phyloP scores from a whole-genome alignment of 2,888 invertebrate species.

The Cylloceria caligata region DNA sequence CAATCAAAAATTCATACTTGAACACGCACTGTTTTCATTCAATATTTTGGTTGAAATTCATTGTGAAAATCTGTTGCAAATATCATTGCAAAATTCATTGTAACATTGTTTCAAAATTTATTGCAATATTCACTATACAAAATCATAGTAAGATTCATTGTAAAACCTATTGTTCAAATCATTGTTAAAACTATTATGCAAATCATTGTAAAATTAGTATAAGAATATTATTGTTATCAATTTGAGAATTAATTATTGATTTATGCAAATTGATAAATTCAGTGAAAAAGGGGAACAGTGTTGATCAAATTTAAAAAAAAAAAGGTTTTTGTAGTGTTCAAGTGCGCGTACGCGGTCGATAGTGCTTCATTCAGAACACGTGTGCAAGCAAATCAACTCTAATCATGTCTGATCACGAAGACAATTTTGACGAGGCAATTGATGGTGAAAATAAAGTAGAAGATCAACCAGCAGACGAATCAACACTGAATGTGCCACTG shows the following conservation, averaged over 20 bases:
- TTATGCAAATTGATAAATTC: neutral
- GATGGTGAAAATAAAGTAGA: too few species aligned
- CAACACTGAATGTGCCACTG: too few species aligned
- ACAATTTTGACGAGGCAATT: neutral
- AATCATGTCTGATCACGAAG: neutral
- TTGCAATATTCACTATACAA: neutral
- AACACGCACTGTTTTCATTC: too few species aligned
- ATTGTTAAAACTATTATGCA: neutral
- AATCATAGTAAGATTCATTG: neutral
- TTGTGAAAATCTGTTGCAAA: too few species aligned
- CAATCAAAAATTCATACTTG: too few species aligned
- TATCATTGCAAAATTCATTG: too few species aligned
- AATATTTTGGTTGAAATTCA: too few species aligned
- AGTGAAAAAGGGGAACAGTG: neutral
- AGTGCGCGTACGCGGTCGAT: neutral
- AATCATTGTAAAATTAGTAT: too few species aligned
- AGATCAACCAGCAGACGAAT: too few species aligned
- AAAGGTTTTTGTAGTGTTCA: neutral
- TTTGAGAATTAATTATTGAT: neutral
- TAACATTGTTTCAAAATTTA: too few species aligned
- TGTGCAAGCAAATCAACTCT: neutral
- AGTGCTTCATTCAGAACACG: neutral
- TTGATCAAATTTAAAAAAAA: neutral
- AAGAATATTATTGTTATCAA: too few species aligned
- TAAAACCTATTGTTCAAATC: too few species aligned